Evolutionary conservation across 2,888 invertebrate species (phyloP), one percentile per base, ranked within the genome.

Genomic region (Drosophila fungiperda): DNA sequence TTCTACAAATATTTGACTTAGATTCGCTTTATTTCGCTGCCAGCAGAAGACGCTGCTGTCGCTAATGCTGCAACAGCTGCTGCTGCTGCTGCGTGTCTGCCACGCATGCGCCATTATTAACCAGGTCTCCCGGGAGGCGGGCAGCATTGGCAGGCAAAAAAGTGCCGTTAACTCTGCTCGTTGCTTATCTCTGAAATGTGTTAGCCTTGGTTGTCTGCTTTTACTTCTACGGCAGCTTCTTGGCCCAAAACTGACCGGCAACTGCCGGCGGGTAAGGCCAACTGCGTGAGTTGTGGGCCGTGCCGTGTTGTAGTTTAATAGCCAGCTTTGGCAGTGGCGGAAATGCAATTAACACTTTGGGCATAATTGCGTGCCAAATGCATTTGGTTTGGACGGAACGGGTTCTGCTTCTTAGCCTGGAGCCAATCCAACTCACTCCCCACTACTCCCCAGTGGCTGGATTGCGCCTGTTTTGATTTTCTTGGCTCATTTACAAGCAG

Each of bases 281-380:
- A 87, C 88, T 85, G 88, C 89, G 87, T 87, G 82, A 88, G 85
- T 75, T 83, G 87, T 83, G 83, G 87, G 87, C 82, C 70, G 87
- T 66, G 70, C 87, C 73, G 67, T 15, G 42, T 17, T 57, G 42
- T 40, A 73, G 66, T 63, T 85, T 77, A 82, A 80, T 80, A 80
- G 78, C 78, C 62, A 36, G 36, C 50, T 62, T 52, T 73, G 65
- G 65, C 69, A 63, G 54, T 72, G 62, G 68, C 83, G 87, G 87
- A 87, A 87, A 87, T 88, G 88, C 88, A 87, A 87, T 87, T 87
- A 87, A 88, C 87, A 88, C 87, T 85, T 88, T 88, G 77, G 87
- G 87, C 84, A 82, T 87, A 87, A 87, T 87, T 88, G 87, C 87
- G 87, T 88, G 88, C 87, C 84, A 87, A 87, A 86, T 87, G 84